phyloP scores from a whole-genome alignment of 1,140 invertebrate species.

The Dufourea novaeangliae region DNA sequence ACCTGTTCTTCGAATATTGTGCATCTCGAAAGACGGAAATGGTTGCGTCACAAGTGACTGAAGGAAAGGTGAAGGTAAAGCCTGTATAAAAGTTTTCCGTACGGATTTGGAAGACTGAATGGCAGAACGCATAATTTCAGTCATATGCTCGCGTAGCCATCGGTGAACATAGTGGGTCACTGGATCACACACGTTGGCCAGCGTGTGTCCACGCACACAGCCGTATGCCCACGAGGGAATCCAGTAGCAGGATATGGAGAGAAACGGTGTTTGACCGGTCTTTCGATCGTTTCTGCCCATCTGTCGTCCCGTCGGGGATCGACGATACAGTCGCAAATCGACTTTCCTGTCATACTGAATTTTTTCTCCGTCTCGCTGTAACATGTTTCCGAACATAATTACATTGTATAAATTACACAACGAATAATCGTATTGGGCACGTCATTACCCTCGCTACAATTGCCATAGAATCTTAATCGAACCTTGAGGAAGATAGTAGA shows the following conservation, averaged over 20 bases:
- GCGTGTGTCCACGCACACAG: conserved; percentile 31
- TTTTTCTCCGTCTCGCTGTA: neutral
- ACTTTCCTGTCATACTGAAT: conserved; percentile 25
- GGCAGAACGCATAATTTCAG: conserved; percentile 31
- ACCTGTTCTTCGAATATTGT: too few species aligned
- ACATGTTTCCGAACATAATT: neutral
- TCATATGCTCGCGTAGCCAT: conserved; percentile 39
- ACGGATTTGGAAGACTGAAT: neutral
- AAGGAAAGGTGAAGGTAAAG: neutral
- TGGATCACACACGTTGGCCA: conserved; percentile 61
- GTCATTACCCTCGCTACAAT: too few species aligned
- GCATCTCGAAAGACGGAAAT: too few species aligned
- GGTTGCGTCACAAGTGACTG: neutral
- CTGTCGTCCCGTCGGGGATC: neutral
- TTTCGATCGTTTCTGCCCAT: conserved; percentile 48
- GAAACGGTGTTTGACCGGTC: conserved; percentile 58
- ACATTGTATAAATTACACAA: neutral
- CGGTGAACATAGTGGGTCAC: conserved; percentile 64
- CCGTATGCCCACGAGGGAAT: conserved; percentile 37
- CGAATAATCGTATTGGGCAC: neutral
- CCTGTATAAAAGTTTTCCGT: neutral
- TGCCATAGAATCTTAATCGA: too few species aligned
- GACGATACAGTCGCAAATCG: conserved; percentile 10
- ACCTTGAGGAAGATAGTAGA: too few species aligned
- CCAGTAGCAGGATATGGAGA: conserved; percentile 63